These are phyloP conservation scores for Drosophila picticornis DNA, from an alignment of 2,888 invertebrate species.

Conservation along the genomic window DNA sequence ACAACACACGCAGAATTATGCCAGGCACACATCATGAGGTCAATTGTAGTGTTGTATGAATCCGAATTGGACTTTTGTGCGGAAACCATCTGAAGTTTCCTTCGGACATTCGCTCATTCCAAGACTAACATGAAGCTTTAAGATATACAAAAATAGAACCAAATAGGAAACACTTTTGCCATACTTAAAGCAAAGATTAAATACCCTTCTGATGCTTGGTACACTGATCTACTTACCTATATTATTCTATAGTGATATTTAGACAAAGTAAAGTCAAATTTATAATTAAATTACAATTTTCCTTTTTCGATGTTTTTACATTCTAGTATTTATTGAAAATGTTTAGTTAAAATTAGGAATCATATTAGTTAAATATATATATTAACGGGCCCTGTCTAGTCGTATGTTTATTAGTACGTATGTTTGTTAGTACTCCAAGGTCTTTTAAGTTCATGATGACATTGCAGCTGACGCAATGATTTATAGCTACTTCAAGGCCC, in stretches of 20 bases:
- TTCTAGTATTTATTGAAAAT: too few species aligned
- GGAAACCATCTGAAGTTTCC: neutral
- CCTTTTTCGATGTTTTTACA: neutral
- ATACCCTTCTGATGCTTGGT: neutral
- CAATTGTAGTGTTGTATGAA: constrained; percentile 2
- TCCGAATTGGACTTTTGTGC: neutral
- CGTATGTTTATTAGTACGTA: too few species aligned
- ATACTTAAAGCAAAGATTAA: neutral
- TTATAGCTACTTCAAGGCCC: neutral
- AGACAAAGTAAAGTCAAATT: neutral
- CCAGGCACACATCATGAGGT: constrained; percentile 4
- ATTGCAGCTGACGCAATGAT: constrained; percentile 1
- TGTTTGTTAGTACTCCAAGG: neutral
- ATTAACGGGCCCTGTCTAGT: neutral
- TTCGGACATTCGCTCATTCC: neutral
- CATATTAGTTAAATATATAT: neutral
- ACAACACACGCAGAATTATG: neutral
- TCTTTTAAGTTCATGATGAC: neutral
- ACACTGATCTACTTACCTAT: neutral
- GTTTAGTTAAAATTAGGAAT: neutral
- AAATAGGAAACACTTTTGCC: neutral
- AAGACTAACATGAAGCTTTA: neutral
- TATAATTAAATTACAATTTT: too few species aligned
- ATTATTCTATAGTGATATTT: neutral
- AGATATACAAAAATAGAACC: neutral